Evolutionary conservation across 2,888 invertebrate genomes (phyloP), one percentile per base, ranked within the genome.

Genomic region (Sarcophaga rosellei): DNA sequence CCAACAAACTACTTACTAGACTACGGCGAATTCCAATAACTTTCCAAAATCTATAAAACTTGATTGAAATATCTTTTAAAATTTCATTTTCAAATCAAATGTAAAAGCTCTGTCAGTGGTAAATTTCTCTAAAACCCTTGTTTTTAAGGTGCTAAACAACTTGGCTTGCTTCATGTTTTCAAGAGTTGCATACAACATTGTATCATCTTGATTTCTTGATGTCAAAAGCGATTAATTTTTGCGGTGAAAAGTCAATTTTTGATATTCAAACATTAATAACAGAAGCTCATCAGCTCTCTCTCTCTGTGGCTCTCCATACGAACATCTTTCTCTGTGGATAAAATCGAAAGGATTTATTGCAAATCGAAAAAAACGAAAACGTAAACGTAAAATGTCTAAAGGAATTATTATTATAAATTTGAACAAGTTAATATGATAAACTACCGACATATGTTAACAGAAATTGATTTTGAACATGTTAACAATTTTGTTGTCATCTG

Each of bases 381-480:
- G 15, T 0, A 53, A 53, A 53, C 11, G 57, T 63, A 62, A 61
- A 75, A 81, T 78, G 86, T 86, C 86, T 74, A 35, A 78, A 84
- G 65, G 57, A 84, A 84, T 86, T 86, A 84, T 84, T 78, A 63
- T 84, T 75, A 68, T 78, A 69, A 81, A 81, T 81, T 81, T 70
- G 47, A 86, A 86, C 86, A 86, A 84, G 86, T 86, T 86, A 86
- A 86, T 86, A 86, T 86, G 83, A 86, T 86, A 84, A 86, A 86
- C 86, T 78, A 74, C 86, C 83, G 23, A 84, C 83, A 86, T 78
- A 74, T 84, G 86, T 86, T 84, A 86, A 84, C 68, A 53, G 68
- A 84, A 86, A 86, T 86, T 86, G 86, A 86, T 86, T 86, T 86
- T 80, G 80, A 84, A 75, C 66, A 81, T 78, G 68, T 86, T 84